Evolutionary conservation across 2,113 vertebrate genomes (phyloP), one percentile per base, ranked within the genome.

Genomic region (Cololabis saira): DNA sequence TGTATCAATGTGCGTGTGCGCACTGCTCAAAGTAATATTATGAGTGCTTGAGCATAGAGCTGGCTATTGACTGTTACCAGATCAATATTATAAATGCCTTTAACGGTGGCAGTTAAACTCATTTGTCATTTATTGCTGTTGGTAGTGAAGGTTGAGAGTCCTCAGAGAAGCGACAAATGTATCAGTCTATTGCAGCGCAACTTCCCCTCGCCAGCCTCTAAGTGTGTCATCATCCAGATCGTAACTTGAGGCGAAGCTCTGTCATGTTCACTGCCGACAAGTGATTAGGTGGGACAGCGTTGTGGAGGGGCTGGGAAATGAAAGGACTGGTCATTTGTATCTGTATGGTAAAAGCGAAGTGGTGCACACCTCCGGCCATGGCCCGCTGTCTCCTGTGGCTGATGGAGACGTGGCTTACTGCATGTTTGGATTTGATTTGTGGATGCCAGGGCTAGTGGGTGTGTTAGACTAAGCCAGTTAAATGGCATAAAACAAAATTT

Each of bases 1-100:
- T 72, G 74, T 52, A 79, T 84, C 77, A 71, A 73, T 79, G 57
- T 24, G 33, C 40, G 71, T 73, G 67, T 74, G 80, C 78, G 55
- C 74, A 89, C 92, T 89, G 88, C 92, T 94, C 91, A 91, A 74
- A 95, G 94, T 95, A 94, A 94, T 96, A 95, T 96, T 96, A 95
- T 94, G 95, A 96, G 87, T 80, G 95, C 93, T 94, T 94, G 75
- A 83, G 94, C 93, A 91, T 93, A 92, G 93, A 90, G 91, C 91
- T 90, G 80, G 24, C 57, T 95, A 96, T 96, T 93, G 95, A 98
- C 95, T 96, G 92, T 84, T 85, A 89, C 80, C 73, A 88, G 94
- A 94, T 95, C 92, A 53, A 94, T 96, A 93, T 93, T 94, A 92
- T 79, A 83, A 93, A 93, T 83, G 82, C 93, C 92, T 93, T 87